Evolutionary conservation across 1,140 invertebrate species (phyloP), one percentile per base, ranked within the genome.

Genomic region (Euura lappo): DNA sequence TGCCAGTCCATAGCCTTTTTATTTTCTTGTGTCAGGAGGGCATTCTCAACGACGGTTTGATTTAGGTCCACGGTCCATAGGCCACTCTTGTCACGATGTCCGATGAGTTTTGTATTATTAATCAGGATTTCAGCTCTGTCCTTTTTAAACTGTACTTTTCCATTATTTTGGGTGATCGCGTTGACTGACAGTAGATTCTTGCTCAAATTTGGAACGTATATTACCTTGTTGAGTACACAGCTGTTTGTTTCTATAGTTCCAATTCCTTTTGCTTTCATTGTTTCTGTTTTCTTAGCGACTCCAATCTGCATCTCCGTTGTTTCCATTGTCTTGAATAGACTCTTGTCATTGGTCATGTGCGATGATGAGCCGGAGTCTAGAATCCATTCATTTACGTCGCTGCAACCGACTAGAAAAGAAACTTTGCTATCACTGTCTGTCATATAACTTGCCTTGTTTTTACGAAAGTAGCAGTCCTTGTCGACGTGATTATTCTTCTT

Each of bases 321-420:
- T 69, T 44, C 44, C 68, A 47, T 42, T 5, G 2, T 44, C 44
- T 44, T 47, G 44, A 69, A 47, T 42, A 69, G 11, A n/a, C 43
- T 69, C 47, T 11, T 69, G 13, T 69, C 68, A 2, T 69, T n/a
- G n/a, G 68, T 44, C 68, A 69, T 69, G 68, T 69, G 43, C 44
- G 44, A 69, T 7, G 68, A 69, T 13, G 68, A 69, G 13, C 68
- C 68, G n/a, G 43, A 69, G 47, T 69, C 43, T 11, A 69, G 68
- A 47, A 69, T 69, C 6, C 68, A 69, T 69, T 69, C n/a, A 69
- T 44, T 69, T 44, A 13, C 43, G 5, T 13, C 43, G 6, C n/a
- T n/a, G 11, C 44, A 60, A 13, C 44, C 68, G 44, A 45, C 44
- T 2, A 69, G 6, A 47, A 69, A 13, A 6, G n/a, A 69, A 13